Evolutionary conservation across 1,140 invertebrate genomes (phyloP).

Genomic region (Propsilocerus akamusi): DNA sequence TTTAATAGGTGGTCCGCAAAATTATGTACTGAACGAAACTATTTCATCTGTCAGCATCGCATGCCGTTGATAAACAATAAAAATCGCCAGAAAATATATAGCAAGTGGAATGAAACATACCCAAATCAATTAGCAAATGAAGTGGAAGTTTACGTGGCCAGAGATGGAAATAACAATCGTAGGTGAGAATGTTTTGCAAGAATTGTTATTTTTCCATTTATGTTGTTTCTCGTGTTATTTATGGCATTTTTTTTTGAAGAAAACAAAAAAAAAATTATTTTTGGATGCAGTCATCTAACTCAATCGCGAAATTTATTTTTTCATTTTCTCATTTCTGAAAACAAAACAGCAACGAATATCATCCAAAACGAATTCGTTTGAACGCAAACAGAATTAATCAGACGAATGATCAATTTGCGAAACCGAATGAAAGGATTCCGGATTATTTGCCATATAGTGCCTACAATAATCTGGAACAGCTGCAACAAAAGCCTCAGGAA

Average conservation of each 20-base stretch:
- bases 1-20: slow-evolving; percentile 33
- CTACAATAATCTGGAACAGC: neutral
- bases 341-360: neutral
- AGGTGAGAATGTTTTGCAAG: neutral
- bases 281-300: neutral
- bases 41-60: slow-evolving; percentile 39
- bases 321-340: neutral
- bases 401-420: neutral
- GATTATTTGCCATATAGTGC: neutral
- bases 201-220: neutral
- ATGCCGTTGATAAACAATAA: slow-evolving; percentile 22
- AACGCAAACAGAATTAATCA: neutral
- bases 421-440: neutral
- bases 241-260: neutral
- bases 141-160: slow-evolving; percentile 13
- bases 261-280: neutral
- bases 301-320: neutral
- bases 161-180: neutral
- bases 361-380: neutral
- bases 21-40: slow-evolving; percentile 30
- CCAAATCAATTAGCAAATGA: slow-evolving; percentile 21
- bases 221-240: neutral
- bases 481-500: neutral
- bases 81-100: slow-evolving; percentile 21
- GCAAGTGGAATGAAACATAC: slow-evolving; percentile 22